Conservation (phyloP, 2,113 vertebrate species). For the Oenanthe oenanthe region DNA sequence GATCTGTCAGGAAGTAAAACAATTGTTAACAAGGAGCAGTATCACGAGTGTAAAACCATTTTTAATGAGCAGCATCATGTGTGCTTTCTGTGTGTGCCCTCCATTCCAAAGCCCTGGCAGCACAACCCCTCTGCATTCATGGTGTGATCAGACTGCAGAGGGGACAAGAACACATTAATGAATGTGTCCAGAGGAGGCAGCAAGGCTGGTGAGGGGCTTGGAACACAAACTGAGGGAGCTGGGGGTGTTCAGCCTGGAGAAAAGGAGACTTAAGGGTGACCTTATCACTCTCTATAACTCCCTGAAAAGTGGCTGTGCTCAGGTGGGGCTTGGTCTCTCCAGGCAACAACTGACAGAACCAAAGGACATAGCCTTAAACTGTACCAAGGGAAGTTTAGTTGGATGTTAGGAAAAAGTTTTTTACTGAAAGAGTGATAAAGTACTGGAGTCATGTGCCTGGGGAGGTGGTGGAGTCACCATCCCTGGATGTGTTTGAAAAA, state of each 20-base stretch:
- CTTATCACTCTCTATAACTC: no score
- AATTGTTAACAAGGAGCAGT: not conserved
- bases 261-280: no score
- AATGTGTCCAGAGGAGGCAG: not conserved
- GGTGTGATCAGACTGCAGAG: not conserved
- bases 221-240: not conserved
- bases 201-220: not conserved
- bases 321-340: no score
- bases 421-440: not conserved
- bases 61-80: not conserved
- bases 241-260: no score
- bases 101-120: not conserved
- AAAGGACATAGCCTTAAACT: no score
- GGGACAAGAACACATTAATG: not conserved
- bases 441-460: accelerated
- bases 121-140: not conserved
- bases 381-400: not conserved
- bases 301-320: no score
- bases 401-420: not conserved
- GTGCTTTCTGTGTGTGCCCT: not conserved
- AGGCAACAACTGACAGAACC: no score
- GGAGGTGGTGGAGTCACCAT: not conserved
- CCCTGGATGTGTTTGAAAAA: not conserved
- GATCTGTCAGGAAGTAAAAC: not conserved
- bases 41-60: not conserved